These are phyloP conservation scores for Drosophila sechellia DNA, from an alignment of 1,140 invertebrate genomes.

Conservation along the genomic window DNA sequence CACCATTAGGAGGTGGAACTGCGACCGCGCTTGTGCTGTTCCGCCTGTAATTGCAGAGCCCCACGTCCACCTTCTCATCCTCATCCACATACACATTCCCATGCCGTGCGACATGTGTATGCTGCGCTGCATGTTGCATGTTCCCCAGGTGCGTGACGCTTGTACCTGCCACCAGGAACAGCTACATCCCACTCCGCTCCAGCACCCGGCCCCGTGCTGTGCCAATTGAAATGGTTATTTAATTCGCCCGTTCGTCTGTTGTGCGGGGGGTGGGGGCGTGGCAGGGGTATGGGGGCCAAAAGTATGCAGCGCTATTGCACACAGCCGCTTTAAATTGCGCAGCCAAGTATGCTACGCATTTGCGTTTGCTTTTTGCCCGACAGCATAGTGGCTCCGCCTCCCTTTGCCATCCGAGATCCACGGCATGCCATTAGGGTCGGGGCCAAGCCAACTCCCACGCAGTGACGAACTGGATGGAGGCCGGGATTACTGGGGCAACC, in stretches of 20 bases:
- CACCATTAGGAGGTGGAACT: neutral
- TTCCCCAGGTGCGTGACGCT: slow-evolving; percentile 9
- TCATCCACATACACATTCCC: no score
- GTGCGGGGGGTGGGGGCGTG: no score
- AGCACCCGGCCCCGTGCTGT: no score
- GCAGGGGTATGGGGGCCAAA: neutral
- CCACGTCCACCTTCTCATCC: no score
- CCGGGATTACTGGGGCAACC: slow-evolving; percentile 44
- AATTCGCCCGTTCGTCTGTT: slow-evolving; percentile 21
- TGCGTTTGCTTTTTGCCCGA: neutral
- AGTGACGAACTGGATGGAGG: no score
- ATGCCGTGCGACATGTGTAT: slow-evolving; percentile 3
- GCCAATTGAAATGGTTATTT: slow-evolving; percentile 37
- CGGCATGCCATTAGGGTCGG: no score
- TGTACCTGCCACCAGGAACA: neutral
- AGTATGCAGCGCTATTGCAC: slow-evolving; percentile 9
- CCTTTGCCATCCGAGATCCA: neutral
- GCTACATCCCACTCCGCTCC: neutral
- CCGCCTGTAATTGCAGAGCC: slow-evolving; percentile 19
- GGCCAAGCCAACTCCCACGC: no score
- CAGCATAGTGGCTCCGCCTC: no score
- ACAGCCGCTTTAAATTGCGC: slow-evolving; percentile 27
- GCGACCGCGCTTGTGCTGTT: neutral
- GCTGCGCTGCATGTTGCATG: slow-evolving; percentile 14
- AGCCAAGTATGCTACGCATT: slow-evolving; percentile 28